These are phyloP conservation scores for Chaetodon auriga DNA, from an alignment of 2,113 vertebrate genomes.

Conservation along the genomic window DNA sequence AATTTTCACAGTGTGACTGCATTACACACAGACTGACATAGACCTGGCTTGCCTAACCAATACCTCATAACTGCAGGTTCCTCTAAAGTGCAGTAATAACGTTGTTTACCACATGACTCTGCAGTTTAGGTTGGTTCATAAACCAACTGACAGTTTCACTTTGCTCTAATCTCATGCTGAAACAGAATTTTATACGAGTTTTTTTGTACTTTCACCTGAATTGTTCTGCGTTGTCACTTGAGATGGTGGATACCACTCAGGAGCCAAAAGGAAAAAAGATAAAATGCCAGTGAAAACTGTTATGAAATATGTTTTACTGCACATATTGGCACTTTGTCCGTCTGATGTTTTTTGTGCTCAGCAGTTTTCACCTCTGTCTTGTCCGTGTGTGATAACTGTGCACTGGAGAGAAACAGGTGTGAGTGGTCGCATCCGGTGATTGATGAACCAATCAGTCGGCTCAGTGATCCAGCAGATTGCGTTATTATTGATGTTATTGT, in stretches of 20 bases:
- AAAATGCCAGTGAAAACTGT: neutral
- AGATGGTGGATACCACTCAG: neutral
- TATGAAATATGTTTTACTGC: neutral
- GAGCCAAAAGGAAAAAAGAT: neutral
- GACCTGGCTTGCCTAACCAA: constrained; percentile 36
- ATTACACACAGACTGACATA: too few relatives aligned
- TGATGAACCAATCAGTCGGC: constrained; percentile 34
- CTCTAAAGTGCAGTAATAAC: constrained; percentile 45
- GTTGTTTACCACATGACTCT: constrained; percentile 18
- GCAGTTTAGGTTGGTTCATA: constrained; percentile 31
- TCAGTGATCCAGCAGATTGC: constrained; percentile 39
- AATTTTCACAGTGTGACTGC: neutral
- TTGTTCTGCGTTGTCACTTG: neutral
- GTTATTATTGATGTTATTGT: constrained; percentile 27
- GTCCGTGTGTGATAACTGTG: neutral
- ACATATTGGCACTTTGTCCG: neutral
- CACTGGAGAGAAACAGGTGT: neutral
- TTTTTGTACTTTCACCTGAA: neutral
- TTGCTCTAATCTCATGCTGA: neutral
- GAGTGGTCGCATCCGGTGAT: constrained; percentile 24
- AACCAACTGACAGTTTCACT: constrained; percentile 12
- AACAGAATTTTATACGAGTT: neutral
- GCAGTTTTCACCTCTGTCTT: neutral
- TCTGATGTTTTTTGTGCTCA: neutral
- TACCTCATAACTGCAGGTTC: constrained; percentile 50